Percentiles rank a stretch among this genome's conserved stretches.
Evolutionary conservation across 1,140 invertebrate species (phyloP).

Genomic region (Tetramorium alpestre): DNA sequence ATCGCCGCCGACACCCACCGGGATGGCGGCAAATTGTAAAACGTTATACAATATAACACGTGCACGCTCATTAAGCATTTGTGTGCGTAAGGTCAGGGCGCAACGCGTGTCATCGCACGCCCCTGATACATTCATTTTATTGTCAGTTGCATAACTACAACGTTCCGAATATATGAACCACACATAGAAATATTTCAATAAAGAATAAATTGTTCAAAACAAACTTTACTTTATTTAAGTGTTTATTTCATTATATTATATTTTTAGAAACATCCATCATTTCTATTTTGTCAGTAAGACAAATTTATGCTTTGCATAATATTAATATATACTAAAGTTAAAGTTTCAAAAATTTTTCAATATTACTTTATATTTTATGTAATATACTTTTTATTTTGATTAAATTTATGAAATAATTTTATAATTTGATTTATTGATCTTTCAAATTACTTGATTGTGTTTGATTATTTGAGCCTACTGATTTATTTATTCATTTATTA

Average conservation of each 20-base stretch:
- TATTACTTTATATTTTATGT: background rate
- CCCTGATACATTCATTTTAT: constrained; percentile 36
- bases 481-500: background rate
- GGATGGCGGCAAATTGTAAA: constrained; percentile 36
- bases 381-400: background rate
- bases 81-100: constrained; percentile 61
- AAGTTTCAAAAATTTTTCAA: background rate
- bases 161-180: background rate
- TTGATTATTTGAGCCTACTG: background rate
- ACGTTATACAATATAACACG: constrained; percentile 30
- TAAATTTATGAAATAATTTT: background rate
- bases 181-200: background rate
- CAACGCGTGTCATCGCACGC: background rate
- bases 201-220: background rate
- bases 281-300: background rate
- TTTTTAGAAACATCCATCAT: background rate
- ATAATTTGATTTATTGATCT: constrained; percentile 11
- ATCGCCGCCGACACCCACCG: constrained; percentile 63
- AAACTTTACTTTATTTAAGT: background rate
- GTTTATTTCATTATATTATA: background rate
- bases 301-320: background rate
- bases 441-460: background rate
- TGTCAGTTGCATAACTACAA: background rate
- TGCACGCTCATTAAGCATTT: constrained; percentile 33
- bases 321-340: background rate